phyloP scores from a whole-genome alignment of 1,140 invertebrate genomes.

The Uloborus diversus region DNA sequence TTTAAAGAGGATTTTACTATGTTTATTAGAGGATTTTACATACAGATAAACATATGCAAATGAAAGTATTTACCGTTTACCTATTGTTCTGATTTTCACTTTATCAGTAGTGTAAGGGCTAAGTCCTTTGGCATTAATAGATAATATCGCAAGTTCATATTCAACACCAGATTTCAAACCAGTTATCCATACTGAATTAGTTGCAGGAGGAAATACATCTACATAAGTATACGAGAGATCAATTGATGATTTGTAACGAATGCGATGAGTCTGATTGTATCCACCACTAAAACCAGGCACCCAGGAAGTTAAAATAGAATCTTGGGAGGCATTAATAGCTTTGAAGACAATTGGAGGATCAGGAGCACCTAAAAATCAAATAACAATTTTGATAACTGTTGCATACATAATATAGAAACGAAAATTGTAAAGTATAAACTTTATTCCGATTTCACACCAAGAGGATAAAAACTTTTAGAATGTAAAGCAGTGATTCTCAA shows the following conservation, averaged over 20 bases:
- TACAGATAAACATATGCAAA: neutral
- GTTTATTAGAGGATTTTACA: neutral
- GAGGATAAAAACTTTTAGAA: no score
- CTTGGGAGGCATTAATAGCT: slow-evolving; percentile 86
- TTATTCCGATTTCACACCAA: no score
- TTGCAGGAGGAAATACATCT: slow-evolving; percentile 79
- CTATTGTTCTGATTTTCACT: slow-evolving; percentile 79
- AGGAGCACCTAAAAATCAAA: slow-evolving; percentile 81
- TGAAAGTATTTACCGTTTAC: no score
- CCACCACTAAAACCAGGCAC: slow-evolving; percentile 95
- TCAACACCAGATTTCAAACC: slow-evolving; percentile 83
- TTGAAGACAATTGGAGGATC: slow-evolving; percentile 81
- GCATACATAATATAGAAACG: no score
- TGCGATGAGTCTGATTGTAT: slow-evolving; percentile 80
- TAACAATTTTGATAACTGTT: no score
- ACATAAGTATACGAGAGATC: slow-evolving; percentile 42
- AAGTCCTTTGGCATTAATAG: slow-evolving; percentile 84
- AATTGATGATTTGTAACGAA: slow-evolving; percentile 72
- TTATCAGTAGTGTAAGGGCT: slow-evolving; percentile 83
- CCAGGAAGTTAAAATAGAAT: slow-evolving; percentile 88
- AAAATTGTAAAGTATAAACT: no score
- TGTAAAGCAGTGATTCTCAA: no score
- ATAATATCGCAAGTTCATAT: slow-evolving; percentile 90
- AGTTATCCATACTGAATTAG: slow-evolving; percentile 74
- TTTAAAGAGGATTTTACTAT: no score